Conservation (phyloP, 2,797 vertebrate genomes). For the Erpetoichthys calabaricus region DNA sequence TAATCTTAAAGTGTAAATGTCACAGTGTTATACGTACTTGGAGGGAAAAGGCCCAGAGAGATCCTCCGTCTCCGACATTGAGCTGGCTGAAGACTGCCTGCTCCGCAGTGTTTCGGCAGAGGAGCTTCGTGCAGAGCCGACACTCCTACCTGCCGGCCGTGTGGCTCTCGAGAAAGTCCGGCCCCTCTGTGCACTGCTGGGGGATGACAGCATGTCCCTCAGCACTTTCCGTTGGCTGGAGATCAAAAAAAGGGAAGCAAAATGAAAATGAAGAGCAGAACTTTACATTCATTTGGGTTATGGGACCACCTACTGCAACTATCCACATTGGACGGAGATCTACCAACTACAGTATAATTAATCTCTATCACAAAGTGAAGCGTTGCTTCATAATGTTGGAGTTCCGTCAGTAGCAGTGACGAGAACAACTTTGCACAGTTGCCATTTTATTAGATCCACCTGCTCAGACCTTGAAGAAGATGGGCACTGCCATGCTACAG, state of each 20-base stretch:
- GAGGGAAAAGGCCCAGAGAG: slow-evolving; percentile 33
- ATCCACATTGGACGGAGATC: no score
- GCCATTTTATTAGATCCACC: no score
- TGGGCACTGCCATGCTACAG: no score
- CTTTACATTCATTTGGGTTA: no score
- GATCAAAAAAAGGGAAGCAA: slow-evolving; percentile 7
- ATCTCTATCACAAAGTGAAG: no score
- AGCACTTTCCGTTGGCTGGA: slow-evolving; percentile 57
- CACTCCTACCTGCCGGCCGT: slow-evolving; percentile 27
- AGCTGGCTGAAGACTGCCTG: slow-evolving; percentile 62
- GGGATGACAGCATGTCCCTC: slow-evolving; percentile 43
- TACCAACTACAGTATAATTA: no score
- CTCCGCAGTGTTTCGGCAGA: slow-evolving; percentile 62
- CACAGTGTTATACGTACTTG: slow-evolving; percentile 28
- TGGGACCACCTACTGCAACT: no score
- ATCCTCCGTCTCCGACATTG: slow-evolving; percentile 61
- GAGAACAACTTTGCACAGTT: no score
- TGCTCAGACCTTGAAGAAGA: no score
- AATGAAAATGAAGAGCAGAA: background rate
- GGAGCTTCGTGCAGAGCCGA: slow-evolving; percentile 37
- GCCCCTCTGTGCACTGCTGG: slow-evolving; percentile 42
- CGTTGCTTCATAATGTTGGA: no score
- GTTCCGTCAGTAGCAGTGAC: no score
- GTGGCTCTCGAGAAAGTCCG: slow-evolving; percentile 54
- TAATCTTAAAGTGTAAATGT: no score